Evolutionary conservation across 2,113 vertebrate genomes (phyloP), one percentile per base, ranked within the genome.

Genomic region (Siniperca knerii): DNA sequence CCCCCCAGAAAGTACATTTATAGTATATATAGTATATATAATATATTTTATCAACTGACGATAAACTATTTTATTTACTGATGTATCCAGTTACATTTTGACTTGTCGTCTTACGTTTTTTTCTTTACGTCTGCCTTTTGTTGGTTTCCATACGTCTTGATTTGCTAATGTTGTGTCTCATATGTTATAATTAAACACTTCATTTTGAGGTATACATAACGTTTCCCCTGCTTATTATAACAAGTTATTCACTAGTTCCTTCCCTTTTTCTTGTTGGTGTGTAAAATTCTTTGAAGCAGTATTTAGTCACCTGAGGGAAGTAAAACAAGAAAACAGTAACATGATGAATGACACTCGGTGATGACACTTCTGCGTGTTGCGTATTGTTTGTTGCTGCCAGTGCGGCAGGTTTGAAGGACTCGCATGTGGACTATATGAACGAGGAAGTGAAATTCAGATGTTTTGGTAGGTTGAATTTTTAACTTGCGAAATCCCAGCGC

Each of bases 331-430:
- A 3, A 69, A 13, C 29, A 50, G 35, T 6, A 61, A 23, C 20
- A 46, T 46, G 44, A 18, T 11, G 4, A 10, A 37, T 13, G 13
- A 18, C 29, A 44, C 50, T 20, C 1, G 4, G 3, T 57, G 79
- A 76, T 37, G 42, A 35, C 46, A 65, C 23, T 1, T 23, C 12
- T 2, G 2, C 6, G 33, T 3, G 1, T 42, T 48, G 2, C 6
- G 33, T 3, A 1, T 42, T 48, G n/a, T 44, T 66, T 0, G 0
- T 68, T 54, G 44, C 3, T 78, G 37, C 9, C 12, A 9, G n/a
- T 2, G 0, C 1, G 0, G 6, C 35, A 13, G 40, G 71, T 48
- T n/a, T 3, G 1, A 2, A 8, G 1, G 1, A 10, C n/a, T 12
- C 8, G 25, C n/a, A 4, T 8, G 6, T 11, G 2, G 1, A 8